Percentiles rank a stretch among this genome's conserved stretches.
These are phyloP conservation scores for Temnothorax ravouxi DNA, from an alignment of 2,888 invertebrate species.

Conservation along the genomic window DNA sequence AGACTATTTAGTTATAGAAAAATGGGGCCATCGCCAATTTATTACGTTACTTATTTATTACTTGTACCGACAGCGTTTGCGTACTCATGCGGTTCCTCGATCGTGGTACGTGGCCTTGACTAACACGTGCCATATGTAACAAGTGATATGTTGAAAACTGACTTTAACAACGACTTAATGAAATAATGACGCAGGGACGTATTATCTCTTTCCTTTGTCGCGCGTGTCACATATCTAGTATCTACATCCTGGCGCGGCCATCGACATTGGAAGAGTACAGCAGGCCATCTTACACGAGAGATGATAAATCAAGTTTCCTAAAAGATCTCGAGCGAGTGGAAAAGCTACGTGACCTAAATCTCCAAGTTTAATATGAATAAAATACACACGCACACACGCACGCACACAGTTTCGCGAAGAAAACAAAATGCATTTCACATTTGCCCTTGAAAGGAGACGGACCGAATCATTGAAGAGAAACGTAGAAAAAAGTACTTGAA, in stretches of 20 bases:
- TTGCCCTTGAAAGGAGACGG: slow-evolving; percentile 1
- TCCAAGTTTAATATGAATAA: slow-evolving; percentile 6
- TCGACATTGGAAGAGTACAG: neutral
- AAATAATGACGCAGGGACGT: slow-evolving; percentile 78
- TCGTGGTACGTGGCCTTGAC: slow-evolving; percentile 72
- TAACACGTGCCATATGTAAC: slow-evolving; percentile 72
- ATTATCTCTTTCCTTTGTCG: slow-evolving; percentile 75
- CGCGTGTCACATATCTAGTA: neutral
- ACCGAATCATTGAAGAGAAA: slow-evolving; percentile 56
- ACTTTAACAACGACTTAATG: slow-evolving; percentile 82
- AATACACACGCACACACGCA: too few species aligned
- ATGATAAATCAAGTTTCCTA: slow-evolving; percentile 55
- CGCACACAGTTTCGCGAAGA: neutral
- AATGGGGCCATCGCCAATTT: neutral
- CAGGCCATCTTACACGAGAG: slow-evolving; percentile 20
- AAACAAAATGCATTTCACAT: slow-evolving; percentile 16
- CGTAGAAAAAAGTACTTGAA: slow-evolving; percentile 58
- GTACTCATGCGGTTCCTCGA: slow-evolving; percentile 16
- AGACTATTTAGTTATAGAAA: too few species aligned
- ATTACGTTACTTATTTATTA: neutral
- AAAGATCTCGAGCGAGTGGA: slow-evolving; percentile 7
- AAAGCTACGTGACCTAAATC: slow-evolving; percentile 14
- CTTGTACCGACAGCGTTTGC: neutral
- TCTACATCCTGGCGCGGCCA: too few species aligned
- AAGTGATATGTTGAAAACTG: slow-evolving; percentile 77